Evolutionary conservation across 2,888 invertebrate species (phyloP), one percentile per base, ranked within the genome.

Genomic region (Ecdyonurus torrentis): DNA sequence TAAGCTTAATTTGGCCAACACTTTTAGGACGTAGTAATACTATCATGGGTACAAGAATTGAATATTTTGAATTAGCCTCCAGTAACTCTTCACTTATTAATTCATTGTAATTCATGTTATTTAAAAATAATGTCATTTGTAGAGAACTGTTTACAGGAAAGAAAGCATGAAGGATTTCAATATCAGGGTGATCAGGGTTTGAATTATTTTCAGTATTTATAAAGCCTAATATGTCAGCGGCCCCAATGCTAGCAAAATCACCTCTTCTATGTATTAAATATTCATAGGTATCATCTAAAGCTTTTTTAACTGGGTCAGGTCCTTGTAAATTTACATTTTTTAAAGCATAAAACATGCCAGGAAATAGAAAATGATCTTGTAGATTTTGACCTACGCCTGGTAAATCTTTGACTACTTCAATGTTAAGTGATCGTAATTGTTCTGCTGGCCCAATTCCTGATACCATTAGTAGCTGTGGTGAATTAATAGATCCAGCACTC

Each of bases 21-120:
- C 89, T 89, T 66, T 78, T 80, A 0, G 91, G 90, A 61, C 90
- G 76, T 70, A 90, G 74, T n/a, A 91, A 68, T 58, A 89, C 72
- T 0, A 88, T 87, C 0, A 85, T 77, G 1, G 86, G 76, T 52
- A 83, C 82, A 71, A 84, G 86, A 0, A 22, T 10, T 7, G 55
- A 20, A 22, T 22, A n/a, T 22, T 55, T n/a, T 55, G 5, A 10
- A 22, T 55, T 55, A 10, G 5, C 37, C 15, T 37, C 7, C 15
- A 37, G 5, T 10, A 37, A 37, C 37, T 10, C 15, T 10, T 37
- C 15, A 10, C 7, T 15, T 10, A 37, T 37, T 37, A 10, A 5
- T 10, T 37, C 37, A 37, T 37, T 15, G 15, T 37, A 37, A 10
- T 15, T 15, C 15, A 37, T 10, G 5, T 15, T 15, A 37, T 37